Evolutionary conservation across 2,888 invertebrate genomes (phyloP), one percentile per base, ranked within the genome.

Genomic region (Cryptophagus acutangulus): DNA sequence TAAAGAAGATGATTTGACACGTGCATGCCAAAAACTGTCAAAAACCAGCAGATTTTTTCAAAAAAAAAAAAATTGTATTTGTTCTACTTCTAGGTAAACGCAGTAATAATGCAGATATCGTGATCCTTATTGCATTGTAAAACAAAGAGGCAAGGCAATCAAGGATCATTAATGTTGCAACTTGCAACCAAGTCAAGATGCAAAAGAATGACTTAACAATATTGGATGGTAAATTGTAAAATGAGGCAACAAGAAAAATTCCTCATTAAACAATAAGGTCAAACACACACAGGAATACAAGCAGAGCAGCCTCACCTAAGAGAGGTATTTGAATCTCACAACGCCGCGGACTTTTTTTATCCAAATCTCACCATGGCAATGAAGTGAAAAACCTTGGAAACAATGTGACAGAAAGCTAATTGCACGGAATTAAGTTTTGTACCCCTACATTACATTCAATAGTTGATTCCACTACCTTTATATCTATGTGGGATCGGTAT

Each of bases 321-420:
- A 48, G 49, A 64, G 65, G 65, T 59, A 68, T 67, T 64, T 62
- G 59, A 54, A 51, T 54, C 61, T n/a, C n/a, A n/a, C n/a, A n/a
- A n/a, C n/a, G n/a, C n/a, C n/a, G n/a, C n/a, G n/a, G n/a, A n/a
- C n/a, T n/a, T n/a, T n/a, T n/a, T n/a, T n/a, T n/a, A 58, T 58
- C 60, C 62, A 65, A 64, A 65, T 64, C 62, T 65, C 63, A 59
- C 65, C 66, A 59, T 68, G 67, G 65, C 66, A 68, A 67, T 68
- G 68, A 66, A 62, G 64, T 58, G 53, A 40, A 42, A 51, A 63
- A 63, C 66, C 68, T 66, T 68, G 66, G 59, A 50, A 49, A 51
- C 55, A 62, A 59, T 64, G 64, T 58, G 63, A 66, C 63, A 65
- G 62, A 61, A 58, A 55, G 54, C 46, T 48, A 52, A 51, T 45